Conservation (phyloP, 2,888 invertebrate genomes). For the Cybosia mesomella region DNA sequence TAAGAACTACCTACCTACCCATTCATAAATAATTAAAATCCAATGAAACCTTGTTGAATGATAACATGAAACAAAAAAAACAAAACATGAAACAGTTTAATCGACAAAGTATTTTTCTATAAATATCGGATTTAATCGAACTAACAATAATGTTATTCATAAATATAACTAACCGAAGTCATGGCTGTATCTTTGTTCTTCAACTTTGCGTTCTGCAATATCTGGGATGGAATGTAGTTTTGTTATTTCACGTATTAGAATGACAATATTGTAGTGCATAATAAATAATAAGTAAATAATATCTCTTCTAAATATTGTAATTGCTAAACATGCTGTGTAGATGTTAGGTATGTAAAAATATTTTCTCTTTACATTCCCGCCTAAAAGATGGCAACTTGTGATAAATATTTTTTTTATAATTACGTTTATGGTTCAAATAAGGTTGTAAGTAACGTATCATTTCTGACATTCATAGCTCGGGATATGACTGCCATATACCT, state of each 20-base stretch:
- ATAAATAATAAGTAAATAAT: constrained; percentile 63
- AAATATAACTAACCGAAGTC: constrained; percentile 60
- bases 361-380: constrained; percentile 60
- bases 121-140: constrained; percentile 70
- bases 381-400: constrained; percentile 54
- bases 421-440: constrained; percentile 24
- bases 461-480: constrained; percentile 14
- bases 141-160: constrained; percentile 54
- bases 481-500: constrained; percentile 24
- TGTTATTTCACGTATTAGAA: constrained; percentile 74
- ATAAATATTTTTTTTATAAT: constrained; percentile 38
- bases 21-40: constrained; percentile 42
- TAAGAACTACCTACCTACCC: neutral
- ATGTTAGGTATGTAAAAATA: constrained; percentile 63
- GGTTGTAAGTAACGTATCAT: constrained; percentile 14
- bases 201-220: constrained; percentile 69
- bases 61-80: constrained; percentile 54
- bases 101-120: constrained; percentile 79
- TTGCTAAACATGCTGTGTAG: constrained; percentile 71
- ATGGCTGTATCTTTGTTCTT: constrained; percentile 67
- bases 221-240: constrained; percentile 78
- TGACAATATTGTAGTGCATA: constrained; percentile 80
- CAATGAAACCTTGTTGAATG: constrained; percentile 53
- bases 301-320: constrained; percentile 67
- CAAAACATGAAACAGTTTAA: constrained; percentile 58